Conservation (phyloP, 2,797 vertebrate genomes). For the Jordanella pulchra region DNA sequence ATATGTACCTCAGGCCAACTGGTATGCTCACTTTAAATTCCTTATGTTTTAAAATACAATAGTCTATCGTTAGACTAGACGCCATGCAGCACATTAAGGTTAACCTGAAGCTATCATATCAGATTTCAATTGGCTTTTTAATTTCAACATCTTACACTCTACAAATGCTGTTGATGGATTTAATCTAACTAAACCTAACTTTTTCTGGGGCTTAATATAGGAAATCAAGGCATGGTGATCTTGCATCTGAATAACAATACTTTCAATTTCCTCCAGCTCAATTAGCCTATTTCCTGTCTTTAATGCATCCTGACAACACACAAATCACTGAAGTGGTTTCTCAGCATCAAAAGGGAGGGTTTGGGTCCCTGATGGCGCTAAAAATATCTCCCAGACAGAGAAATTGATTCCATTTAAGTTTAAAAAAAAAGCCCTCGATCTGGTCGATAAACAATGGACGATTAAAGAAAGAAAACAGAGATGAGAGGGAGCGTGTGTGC, state of each 20-base stretch:
- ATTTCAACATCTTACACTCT: conserved; percentile 62
- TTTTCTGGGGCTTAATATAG: conserved; percentile 9
- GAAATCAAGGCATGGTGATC: conserved; percentile 52
- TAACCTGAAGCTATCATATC: neutral
- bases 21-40: neutral
- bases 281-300: conserved; percentile 13
- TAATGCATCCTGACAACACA: conserved; percentile 66
- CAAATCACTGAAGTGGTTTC: conserved; percentile 74
- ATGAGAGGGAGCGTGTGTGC: neutral
- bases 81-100: too few species aligned
- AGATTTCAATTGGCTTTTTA: conserved; percentile 8
- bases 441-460: conserved; percentile 60
- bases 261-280: conserved; percentile 20
- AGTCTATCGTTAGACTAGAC: neutral
- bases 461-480: conserved; percentile 17
- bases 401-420: conserved; percentile 69
- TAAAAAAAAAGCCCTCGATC: conserved; percentile 51
- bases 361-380: conserved; percentile 58
- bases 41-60: neutral
- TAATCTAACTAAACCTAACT: conserved; percentile 50
- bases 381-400: conserved; percentile 57
- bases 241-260: conserved; percentile 5
- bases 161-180: conserved; percentile 53
- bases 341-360: conserved; percentile 68
- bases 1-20: neutral